phyloP scores from a whole-genome alignment of 2,113 vertebrate genomes.

The Phalacrocorax brasilianus region DNA sequence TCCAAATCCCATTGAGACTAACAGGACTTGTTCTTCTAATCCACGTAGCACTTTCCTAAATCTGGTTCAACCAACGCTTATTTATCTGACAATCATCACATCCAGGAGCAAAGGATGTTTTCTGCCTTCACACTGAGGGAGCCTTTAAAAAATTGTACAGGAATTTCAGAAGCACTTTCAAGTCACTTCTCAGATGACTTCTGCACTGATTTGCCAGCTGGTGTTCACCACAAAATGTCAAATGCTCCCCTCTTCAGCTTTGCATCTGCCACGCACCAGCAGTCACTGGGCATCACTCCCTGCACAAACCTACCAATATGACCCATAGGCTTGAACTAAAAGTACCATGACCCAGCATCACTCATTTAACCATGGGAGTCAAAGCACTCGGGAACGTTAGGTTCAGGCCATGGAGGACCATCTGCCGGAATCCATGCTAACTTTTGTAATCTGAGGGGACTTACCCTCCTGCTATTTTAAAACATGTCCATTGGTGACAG shows the following conservation, averaged over 20 bases:
- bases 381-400: background rate
- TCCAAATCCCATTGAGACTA: background rate
- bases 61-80: background rate
- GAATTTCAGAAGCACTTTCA: background rate
- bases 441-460: background rate
- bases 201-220: background rate
- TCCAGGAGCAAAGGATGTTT: background rate
- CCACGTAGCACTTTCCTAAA: background rate
- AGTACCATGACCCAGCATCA: background rate
- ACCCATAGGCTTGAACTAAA: background rate
- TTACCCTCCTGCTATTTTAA: background rate
- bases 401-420: background rate
- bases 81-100: background rate
- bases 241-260: background rate
- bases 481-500: background rate
- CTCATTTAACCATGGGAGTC: background rate
- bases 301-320: background rate
- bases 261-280: background rate
- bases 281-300: background rate
- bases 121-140: background rate
- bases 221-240: background rate
- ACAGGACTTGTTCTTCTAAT: background rate
- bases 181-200: background rate
- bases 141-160: background rate
- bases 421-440: background rate